Evolutionary conservation across 2,888 invertebrate species (phyloP).

Genomic region (Machimus atricapillus): DNA sequence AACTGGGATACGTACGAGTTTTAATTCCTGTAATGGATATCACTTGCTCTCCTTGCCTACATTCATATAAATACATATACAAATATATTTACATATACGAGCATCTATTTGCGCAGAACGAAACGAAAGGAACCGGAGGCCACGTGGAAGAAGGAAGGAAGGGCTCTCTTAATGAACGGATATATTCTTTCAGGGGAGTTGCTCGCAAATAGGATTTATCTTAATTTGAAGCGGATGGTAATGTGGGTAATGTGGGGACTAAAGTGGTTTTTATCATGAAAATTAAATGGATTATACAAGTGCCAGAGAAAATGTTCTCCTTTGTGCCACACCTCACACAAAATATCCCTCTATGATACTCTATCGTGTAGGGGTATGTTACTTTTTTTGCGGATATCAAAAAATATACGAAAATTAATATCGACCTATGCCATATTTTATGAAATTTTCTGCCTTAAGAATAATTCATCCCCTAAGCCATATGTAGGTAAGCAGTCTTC

Average conservation of each 20-base stretch:
- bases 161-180: background rate
- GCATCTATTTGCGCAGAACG: background rate
- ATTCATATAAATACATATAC: background rate
- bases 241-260: background rate
- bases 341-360: no score
- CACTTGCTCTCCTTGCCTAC: background rate
- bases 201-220: background rate
- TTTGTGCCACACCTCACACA: background rate
- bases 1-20: background rate
- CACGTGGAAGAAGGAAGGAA: background rate
- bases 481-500: background rate
- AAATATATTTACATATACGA: background rate
- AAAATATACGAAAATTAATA: background rate
- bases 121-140: background rate
- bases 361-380: background rate
- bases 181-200: background rate
- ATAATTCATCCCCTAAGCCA: background rate
- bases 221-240: background rate
- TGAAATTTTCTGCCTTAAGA: background rate
- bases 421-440: background rate
- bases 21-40: background rate
- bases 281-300: background rate
- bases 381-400: background rate
- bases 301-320: background rate
- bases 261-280: background rate